Percentiles rank a stretch among this genome's conserved stretches.
These are phyloP conservation scores for Eueides isabella DNA, from an alignment of 1,140 invertebrate genomes.

Conservation along the genomic window DNA sequence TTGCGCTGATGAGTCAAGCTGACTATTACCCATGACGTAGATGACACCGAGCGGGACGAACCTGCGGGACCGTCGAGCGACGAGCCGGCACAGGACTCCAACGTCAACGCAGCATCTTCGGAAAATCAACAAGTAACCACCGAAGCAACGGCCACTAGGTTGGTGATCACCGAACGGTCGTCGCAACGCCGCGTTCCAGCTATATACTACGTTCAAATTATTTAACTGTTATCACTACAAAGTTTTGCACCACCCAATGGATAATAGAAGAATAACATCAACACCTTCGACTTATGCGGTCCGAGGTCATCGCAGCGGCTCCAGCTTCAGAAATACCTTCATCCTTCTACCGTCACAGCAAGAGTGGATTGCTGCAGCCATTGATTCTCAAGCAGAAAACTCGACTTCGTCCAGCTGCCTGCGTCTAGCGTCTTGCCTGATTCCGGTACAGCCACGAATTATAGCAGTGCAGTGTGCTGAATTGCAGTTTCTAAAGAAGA, in stretches of 20 bases:
- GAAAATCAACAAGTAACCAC: conserved; percentile 69
- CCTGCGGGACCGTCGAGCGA: conserved; percentile 50
- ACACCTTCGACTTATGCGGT: background rate
- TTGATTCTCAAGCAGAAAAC: background rate
- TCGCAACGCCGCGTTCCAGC: conserved; percentile 68
- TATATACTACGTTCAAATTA: conserved; percentile 60
- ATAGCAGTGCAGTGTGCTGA: background rate
- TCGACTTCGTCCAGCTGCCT: background rate
- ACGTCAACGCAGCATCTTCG: conserved; percentile 47
- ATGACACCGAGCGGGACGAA: conserved; percentile 63
- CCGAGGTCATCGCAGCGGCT: background rate
- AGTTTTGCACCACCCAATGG: conserved; percentile 73
- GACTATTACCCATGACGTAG: conserved; percentile 68
- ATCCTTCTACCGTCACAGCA: conserved; percentile 6
- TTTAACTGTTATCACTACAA: conserved; percentile 72
- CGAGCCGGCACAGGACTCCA: conserved; percentile 50
- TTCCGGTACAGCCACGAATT: background rate
- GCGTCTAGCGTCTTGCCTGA: too few species aligned
- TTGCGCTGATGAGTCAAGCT: conserved; percentile 60
- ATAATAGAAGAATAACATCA: conserved; percentile 1
- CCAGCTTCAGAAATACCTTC: background rate
- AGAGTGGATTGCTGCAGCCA: background rate
- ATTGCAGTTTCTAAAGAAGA: conserved; percentile 4
- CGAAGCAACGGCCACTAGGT: conserved; percentile 75
- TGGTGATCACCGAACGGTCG: conserved; percentile 71